These are phyloP conservation scores for Apotomis betuletana DNA, from an alignment of 2,888 invertebrate species.

Conservation along the genomic window DNA sequence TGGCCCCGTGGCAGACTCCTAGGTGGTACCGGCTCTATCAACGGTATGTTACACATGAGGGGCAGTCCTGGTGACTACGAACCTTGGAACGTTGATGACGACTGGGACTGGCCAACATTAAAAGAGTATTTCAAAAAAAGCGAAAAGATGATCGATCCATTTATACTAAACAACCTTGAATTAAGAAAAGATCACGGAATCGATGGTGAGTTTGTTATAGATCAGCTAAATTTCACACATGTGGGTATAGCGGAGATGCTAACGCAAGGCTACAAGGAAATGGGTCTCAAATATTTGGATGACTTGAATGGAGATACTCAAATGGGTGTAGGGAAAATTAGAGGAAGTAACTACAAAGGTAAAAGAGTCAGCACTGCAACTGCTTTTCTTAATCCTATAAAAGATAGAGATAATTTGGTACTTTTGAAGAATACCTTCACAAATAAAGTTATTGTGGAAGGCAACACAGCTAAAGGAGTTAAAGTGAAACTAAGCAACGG, in stretches of 20 bases:
- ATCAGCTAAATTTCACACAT: slow-evolving; percentile 75
- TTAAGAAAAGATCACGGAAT: slow-evolving; percentile 71
- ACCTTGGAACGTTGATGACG: slow-evolving; percentile 69
- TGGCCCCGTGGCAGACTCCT: slow-evolving; percentile 75
- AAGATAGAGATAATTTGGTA: slow-evolving; percentile 64
- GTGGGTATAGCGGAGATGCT: slow-evolving; percentile 63
- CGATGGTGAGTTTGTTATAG: slow-evolving; percentile 78
- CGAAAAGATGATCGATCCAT: slow-evolving; percentile 70
- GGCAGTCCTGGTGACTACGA: slow-evolving; percentile 70
- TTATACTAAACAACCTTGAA: slow-evolving; percentile 66
- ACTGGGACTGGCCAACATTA: slow-evolving; percentile 73
- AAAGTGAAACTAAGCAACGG: slow-evolving; percentile 58
- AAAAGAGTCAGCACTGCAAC: slow-evolving; percentile 82
- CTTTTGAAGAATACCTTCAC: slow-evolving; percentile 67
- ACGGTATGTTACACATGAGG: slow-evolving; percentile 72
- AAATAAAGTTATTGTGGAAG: slow-evolving; percentile 55
- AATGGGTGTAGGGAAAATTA: slow-evolving; percentile 81
- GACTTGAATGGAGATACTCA: slow-evolving; percentile 75
- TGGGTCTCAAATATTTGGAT: slow-evolving; percentile 75
- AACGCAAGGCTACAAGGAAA: slow-evolving; percentile 73
- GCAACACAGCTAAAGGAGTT: slow-evolving; percentile 61
- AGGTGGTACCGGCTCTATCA: slow-evolving; percentile 76
- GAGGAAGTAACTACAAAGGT: slow-evolving; percentile 78
- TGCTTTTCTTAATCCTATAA: slow-evolving; percentile 70
- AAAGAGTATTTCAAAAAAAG: slow-evolving; percentile 73